Percentiles rank a stretch among this genome's conserved stretches.
phyloP scores from a whole-genome alignment of 92 coral and sea anemone species.

The Parazoanthus atlanticus region DNA sequence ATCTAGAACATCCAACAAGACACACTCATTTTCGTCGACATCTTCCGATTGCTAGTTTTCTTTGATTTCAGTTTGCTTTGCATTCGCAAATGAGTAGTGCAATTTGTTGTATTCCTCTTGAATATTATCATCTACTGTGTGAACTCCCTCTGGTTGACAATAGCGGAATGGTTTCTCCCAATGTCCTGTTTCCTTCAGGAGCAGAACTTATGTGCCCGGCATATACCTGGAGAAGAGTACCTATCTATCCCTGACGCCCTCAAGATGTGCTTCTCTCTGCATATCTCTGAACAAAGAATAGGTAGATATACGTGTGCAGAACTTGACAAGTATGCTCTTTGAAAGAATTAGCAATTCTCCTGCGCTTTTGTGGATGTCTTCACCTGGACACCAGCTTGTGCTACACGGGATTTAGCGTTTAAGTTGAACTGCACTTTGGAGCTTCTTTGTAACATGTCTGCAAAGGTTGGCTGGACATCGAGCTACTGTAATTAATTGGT shows the following conservation, averaged over 20 bases:
- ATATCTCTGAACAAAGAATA: no score
- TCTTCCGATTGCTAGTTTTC: background rate
- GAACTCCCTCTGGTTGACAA: constrained; percentile 33
- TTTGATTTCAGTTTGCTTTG: background rate
- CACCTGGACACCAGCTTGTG: constrained; percentile 41
- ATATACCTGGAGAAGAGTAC: constrained; percentile 48
- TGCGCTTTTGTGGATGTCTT: constrained; percentile 36
- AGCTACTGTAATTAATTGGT: constrained; percentile 60
- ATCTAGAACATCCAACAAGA: background rate
- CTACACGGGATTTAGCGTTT: constrained; percentile 42
- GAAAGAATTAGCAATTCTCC: constrained; percentile 40
- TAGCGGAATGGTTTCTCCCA: constrained; percentile 41
- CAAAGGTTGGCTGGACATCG: constrained; percentile 65
- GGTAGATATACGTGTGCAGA: no score
- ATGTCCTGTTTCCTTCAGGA: background rate
- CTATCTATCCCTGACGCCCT: constrained; percentile 50
- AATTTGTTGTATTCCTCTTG: constrained; percentile 34
- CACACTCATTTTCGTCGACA: constrained; percentile 23
- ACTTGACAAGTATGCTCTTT: background rate
- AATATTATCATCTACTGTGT: constrained; percentile 19
- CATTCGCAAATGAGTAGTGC: background rate
- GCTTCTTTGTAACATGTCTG: constrained; percentile 54
- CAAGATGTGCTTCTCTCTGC: constrained; percentile 44
- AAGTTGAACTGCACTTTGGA: constrained; percentile 47
- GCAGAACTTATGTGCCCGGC: constrained; percentile 33